Conservation (phyloP, 2,888 invertebrate species). For the Sussaba pulchella region DNA sequence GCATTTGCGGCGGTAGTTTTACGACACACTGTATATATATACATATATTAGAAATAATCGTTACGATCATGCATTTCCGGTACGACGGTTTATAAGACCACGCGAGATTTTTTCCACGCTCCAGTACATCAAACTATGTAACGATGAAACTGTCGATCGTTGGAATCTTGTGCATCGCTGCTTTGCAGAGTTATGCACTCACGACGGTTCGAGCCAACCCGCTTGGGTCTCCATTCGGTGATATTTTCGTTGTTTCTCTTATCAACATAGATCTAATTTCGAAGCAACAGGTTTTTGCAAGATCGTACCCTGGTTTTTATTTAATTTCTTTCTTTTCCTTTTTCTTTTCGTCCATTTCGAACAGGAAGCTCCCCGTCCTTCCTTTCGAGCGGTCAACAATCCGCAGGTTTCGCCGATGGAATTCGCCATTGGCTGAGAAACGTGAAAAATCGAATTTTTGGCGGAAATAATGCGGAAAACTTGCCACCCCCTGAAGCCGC, state of each 20-base stretch:
- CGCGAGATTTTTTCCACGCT: not conserved
- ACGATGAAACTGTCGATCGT: conserved; percentile 54
- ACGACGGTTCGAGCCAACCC: conserved; percentile 20
- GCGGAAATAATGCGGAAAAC: conserved; percentile 2
- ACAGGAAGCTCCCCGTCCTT: conserved; percentile 17
- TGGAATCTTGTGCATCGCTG: conserved; percentile 37
- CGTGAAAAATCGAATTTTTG: conserved; percentile 67
- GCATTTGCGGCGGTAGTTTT: too few species aligned
- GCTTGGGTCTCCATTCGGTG: conserved; percentile 37
- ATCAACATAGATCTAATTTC: not conserved
- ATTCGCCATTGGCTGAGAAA: conserved; percentile 74
- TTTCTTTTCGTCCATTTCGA: not conserved
- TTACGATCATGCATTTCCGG: conserved; percentile 72
- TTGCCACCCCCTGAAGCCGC: conserved; percentile 25
- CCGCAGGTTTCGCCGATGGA: conserved; percentile 66
- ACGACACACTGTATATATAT: too few species aligned
- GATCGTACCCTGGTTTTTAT: conserved; percentile 7
- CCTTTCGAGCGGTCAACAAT: conserved; percentile 36
- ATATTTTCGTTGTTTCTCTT: not conserved
- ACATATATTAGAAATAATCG: conserved; percentile 65
- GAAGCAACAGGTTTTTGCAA: conserved; percentile 7
- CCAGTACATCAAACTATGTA: not conserved
- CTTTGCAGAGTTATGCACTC: conserved; percentile 23
- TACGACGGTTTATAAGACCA: conserved; percentile 51
- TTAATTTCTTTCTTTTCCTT: not conserved